Percentiles rank a stretch among this genome's conserved stretches.
Evolutionary conservation across 2,888 invertebrate species (phyloP).

Genomic region (Dorcus hopei): DNA sequence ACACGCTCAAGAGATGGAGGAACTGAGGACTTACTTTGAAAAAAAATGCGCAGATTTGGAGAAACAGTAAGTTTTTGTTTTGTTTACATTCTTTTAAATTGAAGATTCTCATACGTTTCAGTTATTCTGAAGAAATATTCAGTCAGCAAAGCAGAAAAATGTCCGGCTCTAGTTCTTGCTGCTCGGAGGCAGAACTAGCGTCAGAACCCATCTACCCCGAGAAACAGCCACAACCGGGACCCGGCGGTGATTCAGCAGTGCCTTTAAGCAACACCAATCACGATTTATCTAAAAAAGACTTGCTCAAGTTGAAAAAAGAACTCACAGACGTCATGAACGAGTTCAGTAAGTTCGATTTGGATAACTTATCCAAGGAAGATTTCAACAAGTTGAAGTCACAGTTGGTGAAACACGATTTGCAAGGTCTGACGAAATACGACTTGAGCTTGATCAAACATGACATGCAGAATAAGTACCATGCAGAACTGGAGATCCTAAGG

Average conservation of each 20-base stretch:
- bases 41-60: slow-evolving; percentile 76
- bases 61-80: slow-evolving; percentile 58
- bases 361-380: slow-evolving; percentile 35
- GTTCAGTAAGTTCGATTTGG: slow-evolving; percentile 33
- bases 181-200: slow-evolving; percentile 43
- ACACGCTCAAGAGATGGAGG: slow-evolving; percentile 75
- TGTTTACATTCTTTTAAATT: neutral
- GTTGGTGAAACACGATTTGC: slow-evolving; percentile 34
- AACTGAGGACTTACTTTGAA: slow-evolving; percentile 75
- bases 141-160: slow-evolving; percentile 64
- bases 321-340: slow-evolving; percentile 30
- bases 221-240: slow-evolving; percentile 28
- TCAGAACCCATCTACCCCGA: neutral
- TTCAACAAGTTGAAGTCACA: slow-evolving; percentile 32
- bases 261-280: slow-evolving; percentile 9
- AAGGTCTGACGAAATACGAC: slow-evolving; percentile 25
- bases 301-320: slow-evolving; percentile 37
- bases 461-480: slow-evolving; percentile 49
- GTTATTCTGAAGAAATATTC: slow-evolving; percentile 66
- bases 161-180: slow-evolving; percentile 46
- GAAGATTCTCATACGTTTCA: slow-evolving; percentile 28
- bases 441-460: slow-evolving; percentile 32
- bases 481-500: slow-evolving; percentile 41
- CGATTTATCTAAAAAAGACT: slow-evolving; percentile 34
- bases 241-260: slow-evolving; percentile 34